Percentiles rank a stretch among this genome's conserved stretches.
phyloP scores from a whole-genome alignment of 2,113 vertebrate genomes.

The Edolisoma coerulescens region DNA sequence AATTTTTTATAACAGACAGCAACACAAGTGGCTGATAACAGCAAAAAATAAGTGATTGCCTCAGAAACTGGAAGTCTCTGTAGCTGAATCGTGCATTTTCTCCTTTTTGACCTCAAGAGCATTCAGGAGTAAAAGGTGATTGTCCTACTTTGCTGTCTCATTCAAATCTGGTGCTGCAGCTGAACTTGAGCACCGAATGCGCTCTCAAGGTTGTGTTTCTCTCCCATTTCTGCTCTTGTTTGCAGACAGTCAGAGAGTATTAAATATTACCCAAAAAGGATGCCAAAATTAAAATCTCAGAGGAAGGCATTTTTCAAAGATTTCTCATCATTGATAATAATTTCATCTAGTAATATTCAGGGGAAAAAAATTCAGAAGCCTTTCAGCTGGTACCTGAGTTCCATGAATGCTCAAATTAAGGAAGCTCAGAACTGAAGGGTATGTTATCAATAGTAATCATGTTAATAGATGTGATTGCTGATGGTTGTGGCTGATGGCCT shows the following conservation, averaged over 20 bases:
- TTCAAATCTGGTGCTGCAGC: slow-evolving; percentile 27
- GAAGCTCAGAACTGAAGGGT: neutral
- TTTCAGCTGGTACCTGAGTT: neutral
- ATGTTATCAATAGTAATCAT: neutral
- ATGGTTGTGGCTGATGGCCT: neutral
- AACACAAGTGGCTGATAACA: slow-evolving; percentile 58
- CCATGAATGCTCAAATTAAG: neutral
- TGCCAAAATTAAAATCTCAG: neutral
- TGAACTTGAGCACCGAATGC: neutral
- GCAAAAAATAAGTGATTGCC: slow-evolving; percentile 51
- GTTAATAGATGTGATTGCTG: neutral
- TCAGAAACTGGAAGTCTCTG: slow-evolving; percentile 38
- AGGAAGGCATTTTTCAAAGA: neutral
- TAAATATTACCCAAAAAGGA: neutral
- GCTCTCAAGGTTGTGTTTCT: neutral
- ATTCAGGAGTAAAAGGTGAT: slow-evolving; percentile 38
- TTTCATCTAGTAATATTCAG: neutral
- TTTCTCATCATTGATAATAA: neutral
- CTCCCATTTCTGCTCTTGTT: neutral
- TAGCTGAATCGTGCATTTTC: slow-evolving; percentile 48
- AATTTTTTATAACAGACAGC: neutral
- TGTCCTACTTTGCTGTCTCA: slow-evolving; percentile 33
- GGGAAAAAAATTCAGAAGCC: neutral
- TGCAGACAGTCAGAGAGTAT: neutral
- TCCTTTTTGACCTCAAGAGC: slow-evolving; percentile 45